Percentiles rank a stretch among this genome's conserved stretches.
Evolutionary conservation across 2,113 vertebrate species (phyloP).

Genomic region (Plecotus auritus): DNA sequence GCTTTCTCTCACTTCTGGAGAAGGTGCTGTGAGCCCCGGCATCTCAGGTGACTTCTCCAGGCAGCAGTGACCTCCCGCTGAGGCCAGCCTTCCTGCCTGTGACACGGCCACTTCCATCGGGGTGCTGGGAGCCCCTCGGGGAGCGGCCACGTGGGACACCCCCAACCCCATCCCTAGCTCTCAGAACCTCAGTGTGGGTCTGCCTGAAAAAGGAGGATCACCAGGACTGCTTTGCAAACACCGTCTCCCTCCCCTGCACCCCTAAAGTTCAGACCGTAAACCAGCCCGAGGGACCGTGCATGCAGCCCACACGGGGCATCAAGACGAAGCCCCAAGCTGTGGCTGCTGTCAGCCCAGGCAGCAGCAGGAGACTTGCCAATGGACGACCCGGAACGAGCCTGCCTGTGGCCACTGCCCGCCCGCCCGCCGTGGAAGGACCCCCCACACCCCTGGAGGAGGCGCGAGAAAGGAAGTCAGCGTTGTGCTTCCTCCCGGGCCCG

Average conservation of each 20-base stretch:
- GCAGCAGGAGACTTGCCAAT: neutral
- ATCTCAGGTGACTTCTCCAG: neutral
- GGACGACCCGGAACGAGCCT: neutral
- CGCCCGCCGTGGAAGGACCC: neutral
- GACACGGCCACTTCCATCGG: neutral
- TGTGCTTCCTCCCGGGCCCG: neutral
- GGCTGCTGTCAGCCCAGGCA: neutral
- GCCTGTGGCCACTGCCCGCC: neutral
- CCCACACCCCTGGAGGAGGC: neutral
- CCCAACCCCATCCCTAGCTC: neutral
- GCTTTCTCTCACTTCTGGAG: neutral
- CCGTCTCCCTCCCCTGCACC: neutral
- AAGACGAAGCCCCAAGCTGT: neutral
- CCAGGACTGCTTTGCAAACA: neutral
- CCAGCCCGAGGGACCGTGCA: neutral
- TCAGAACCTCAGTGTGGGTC: fast-evolving
- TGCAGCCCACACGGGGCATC: neutral
- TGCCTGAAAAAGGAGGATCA: neutral
- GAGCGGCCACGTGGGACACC: fast-evolving
- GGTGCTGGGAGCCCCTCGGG: fast-evolving
- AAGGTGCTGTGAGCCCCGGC: neutral
- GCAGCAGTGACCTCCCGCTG: neutral
- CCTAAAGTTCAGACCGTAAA: neutral
- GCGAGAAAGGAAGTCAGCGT: neutral
- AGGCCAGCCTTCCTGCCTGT: neutral